Conservation (phyloP, 2,888 invertebrate species). For the Tachina fera region DNA sequence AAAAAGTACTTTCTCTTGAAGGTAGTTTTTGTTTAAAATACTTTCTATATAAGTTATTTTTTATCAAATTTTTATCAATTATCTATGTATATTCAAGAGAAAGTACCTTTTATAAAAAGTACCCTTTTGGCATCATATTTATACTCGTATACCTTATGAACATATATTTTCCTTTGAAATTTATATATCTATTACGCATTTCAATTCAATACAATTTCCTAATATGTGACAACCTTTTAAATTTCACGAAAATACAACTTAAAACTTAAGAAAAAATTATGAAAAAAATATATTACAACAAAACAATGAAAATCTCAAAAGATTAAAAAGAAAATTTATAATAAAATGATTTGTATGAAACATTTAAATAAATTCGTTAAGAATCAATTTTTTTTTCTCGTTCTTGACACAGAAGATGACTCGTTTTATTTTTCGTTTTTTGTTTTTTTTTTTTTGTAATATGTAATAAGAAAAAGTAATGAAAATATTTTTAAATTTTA, state of each 20-base stretch:
- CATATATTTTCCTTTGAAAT: not conserved
- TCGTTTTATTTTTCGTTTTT: not conserved
- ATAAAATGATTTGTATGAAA: constrained; percentile 60
- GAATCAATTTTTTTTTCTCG: constrained; percentile 51
- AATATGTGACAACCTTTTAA: constrained; percentile 55
- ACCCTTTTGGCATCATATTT: not conserved
- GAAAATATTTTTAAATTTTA: constrained; percentile 27
- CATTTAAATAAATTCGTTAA: constrained; percentile 53
- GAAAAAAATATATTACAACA: constrained; percentile 14
- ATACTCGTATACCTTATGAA: too few species aligned
- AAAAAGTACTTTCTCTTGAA: not conserved
- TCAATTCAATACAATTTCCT: constrained; percentile 25
- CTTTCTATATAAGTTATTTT: not conserved
- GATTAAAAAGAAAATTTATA: constrained; percentile 20
- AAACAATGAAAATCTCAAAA: constrained; percentile 29
- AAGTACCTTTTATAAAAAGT: not conserved
- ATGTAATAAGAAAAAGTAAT: constrained; percentile 30
- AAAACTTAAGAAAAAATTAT: constrained; percentile 7
- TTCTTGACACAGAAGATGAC: constrained; percentile 22
- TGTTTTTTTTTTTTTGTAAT: not conserved
- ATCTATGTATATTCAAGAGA: not conserved
- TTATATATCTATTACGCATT: not conserved
- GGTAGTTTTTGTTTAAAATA: not conserved
- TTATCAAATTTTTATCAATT: too few species aligned
- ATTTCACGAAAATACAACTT: constrained; percentile 37